Base-by-base conservation (phyloP, 2,888 invertebrate species). In the Lissonota sp. region DNA sequence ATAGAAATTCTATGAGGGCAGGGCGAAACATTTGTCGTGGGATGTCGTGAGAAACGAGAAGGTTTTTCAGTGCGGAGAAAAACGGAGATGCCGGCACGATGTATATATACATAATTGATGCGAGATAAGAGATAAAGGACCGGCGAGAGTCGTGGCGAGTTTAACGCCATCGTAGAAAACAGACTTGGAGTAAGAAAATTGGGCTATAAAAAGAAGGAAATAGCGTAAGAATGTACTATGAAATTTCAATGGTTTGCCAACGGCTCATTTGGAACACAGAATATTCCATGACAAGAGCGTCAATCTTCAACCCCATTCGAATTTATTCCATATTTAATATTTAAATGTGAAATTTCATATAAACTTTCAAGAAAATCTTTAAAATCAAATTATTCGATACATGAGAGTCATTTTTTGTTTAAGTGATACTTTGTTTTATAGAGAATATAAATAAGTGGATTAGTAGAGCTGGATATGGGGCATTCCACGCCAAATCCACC, bases 1-100 rank as follows among this genome's bases (percentile, higher is more conserved):
- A 85, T 88, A 86, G 86, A 88, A 88, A 88, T 88, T 88, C 88
- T 85, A 77, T 83, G 82, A 77, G 71, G 85, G 83, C 83, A 69
- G 26, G 3, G 85, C 82, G 60, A 42, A 77, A 77, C 84, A 83
- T 84, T 87, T 84, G 82, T 84, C 81, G 74, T 62, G 84, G 82
- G 71, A 64, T 83, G 83, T 84, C 83, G 83, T 83, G 83, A 84
- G 85, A 83, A 84, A 84, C 84, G 76, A 82, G 81, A 75, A 67
- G 79, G 49, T 55, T 77, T 72, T 72, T 70, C 44, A n/a, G 10
- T 16, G 6, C 46, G 16, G 37, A 5, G 53, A 14, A 7, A 57
- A 12, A 44, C 57, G 26, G 57, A 64, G 57, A 51, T 69, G 37
- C 12, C 40, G 7, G 42, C 5, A 6, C 57, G 39, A 39, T 55